Evolutionary conservation across 1,140 invertebrate genomes (phyloP).

Genomic region (Aphelenchoides besseyi): DNA sequence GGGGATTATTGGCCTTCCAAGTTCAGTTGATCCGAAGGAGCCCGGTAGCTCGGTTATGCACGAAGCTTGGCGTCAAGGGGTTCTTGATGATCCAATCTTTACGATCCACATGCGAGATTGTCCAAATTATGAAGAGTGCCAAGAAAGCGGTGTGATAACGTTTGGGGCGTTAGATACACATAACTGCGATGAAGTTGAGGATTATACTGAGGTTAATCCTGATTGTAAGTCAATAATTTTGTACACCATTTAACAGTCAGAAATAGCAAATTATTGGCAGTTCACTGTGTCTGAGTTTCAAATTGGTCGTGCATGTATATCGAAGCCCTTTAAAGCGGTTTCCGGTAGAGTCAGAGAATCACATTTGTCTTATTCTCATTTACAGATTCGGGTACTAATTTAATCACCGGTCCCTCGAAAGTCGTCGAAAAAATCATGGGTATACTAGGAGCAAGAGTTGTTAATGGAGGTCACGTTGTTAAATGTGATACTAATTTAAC

Average conservation of each 20-base stretch:
- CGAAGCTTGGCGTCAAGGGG: not conserved
- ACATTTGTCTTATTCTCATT: not conserved
- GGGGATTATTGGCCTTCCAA: not conserved
- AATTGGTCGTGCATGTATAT: not conserved
- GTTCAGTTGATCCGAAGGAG: not conserved
- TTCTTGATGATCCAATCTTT: slow-evolving; percentile 3
- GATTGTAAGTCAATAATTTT: not conserved
- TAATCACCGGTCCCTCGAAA: not conserved
- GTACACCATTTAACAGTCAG: not conserved
- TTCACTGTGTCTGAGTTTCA: not conserved
- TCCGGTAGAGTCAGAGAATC: not conserved
- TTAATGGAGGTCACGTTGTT: not conserved
- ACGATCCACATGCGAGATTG: not conserved
- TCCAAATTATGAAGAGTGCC: not conserved
- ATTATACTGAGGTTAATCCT: not conserved
- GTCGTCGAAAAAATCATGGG: not conserved
- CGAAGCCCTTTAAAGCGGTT: not conserved
- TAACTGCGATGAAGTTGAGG: not conserved
- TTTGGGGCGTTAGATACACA: not conserved
- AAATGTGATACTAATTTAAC: not conserved
- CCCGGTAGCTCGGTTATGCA: not conserved
- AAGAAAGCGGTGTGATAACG: slow-evolving; percentile 16
- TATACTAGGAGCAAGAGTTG: not conserved
- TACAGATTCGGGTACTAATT: not conserved
- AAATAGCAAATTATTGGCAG: not conserved